Conservation (phyloP, 2,113 vertebrate genomes). For the Henicopernis longicauda region DNA sequence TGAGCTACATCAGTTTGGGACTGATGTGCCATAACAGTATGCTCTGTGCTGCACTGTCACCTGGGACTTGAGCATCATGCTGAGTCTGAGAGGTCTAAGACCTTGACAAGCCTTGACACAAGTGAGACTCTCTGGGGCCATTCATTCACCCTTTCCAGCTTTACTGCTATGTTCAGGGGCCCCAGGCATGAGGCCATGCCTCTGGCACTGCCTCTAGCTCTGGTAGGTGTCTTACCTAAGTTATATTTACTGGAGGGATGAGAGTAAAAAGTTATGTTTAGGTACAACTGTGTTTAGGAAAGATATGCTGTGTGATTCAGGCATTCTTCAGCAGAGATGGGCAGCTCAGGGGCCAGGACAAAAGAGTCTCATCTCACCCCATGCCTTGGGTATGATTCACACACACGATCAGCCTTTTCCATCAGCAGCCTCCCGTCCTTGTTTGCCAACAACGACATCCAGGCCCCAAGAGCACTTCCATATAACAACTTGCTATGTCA, state of each 20-base stretch:
- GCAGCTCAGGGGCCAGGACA: background rate
- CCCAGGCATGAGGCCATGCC: background rate
- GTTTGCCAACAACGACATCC: background rate
- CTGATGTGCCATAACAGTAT: background rate
- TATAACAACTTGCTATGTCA: background rate
- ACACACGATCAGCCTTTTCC: background rate
- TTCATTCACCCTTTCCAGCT: background rate
- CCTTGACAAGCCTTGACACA: background rate
- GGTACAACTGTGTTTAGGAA: background rate
- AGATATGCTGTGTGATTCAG: fast-evolving
- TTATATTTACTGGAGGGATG: background rate
- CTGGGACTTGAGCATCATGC: background rate
- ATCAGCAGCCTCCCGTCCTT: background rate
- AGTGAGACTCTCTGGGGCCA: background rate
- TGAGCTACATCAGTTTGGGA: background rate
- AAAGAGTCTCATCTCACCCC: background rate
- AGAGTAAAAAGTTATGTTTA: background rate
- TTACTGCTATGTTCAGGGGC: background rate
- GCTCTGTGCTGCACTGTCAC: background rate
- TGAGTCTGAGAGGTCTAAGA: background rate
- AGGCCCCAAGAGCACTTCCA: background rate
- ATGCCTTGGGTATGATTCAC: background rate
- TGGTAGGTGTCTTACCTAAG: background rate
- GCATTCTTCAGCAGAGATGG: background rate
- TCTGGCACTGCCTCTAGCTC: background rate